Conservation (phyloP, 37 sponge, comb jelly and placozoan genomes). For the Geodia barretti region DNA sequence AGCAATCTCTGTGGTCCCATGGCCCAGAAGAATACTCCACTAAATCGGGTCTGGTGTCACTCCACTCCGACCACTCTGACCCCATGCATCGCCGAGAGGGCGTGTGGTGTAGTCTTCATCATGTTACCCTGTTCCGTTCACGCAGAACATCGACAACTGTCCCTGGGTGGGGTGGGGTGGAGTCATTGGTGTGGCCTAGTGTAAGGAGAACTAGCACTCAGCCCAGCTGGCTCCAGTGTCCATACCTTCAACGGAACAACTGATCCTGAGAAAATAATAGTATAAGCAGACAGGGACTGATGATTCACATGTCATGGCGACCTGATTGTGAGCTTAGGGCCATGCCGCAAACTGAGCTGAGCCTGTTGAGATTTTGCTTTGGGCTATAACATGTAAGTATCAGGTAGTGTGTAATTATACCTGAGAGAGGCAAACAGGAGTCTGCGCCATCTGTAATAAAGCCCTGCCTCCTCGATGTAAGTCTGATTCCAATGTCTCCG, state of each 20-base stretch:
- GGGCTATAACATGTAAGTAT: no score
- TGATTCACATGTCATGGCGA: no score
- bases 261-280: neutral
- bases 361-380: no score
- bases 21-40: constrained; percentile 53
- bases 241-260: neutral
- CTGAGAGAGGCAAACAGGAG: constrained; percentile 29
- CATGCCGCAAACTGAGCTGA: no score
- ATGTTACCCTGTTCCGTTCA: neutral
- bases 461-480: no score
- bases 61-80: constrained; percentile 72
- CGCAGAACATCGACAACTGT: constrained; percentile 61
- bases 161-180: constrained; percentile 63
- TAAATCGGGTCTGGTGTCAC: constrained; percentile 48
- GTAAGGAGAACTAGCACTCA: constrained; percentile 43
- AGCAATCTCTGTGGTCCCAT: constrained; percentile 58
- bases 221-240: constrained; percentile 72
- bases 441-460: no score
- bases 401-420: no score
- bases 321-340: no score
- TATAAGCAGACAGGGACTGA: neutral
- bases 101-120: constrained; percentile 69
- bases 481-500: neutral
- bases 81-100: constrained; percentile 12
- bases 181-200: constrained; percentile 47